Evolutionary conservation across 2,113 vertebrate genomes (phyloP).

Genomic region (Alligator sinensis): DNA sequence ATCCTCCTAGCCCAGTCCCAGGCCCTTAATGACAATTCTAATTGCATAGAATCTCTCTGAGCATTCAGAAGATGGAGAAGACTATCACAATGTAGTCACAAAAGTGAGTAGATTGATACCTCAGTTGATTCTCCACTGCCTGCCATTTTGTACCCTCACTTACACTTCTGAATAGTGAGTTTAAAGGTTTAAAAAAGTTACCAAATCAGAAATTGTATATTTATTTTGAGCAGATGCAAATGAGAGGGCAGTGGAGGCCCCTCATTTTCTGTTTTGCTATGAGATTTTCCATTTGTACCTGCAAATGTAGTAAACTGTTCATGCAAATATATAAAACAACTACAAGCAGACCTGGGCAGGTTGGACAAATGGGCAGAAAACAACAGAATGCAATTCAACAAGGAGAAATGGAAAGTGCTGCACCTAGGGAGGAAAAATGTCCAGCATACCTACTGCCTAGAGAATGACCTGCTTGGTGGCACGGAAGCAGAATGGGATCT

Average conservation of each 20-base stretch:
- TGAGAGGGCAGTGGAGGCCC: fast-evolving
- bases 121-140: neutral
- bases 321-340: neutral
- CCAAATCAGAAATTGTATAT: fast-evolving
- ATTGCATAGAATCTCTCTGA: neutral
- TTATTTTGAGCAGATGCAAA: neutral
- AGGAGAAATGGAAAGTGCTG: neutral
- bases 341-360: too few species aligned
- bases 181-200: neutral
- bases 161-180: neutral
- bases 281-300: neutral
- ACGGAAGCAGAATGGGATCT: too few species aligned
- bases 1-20: neutral
- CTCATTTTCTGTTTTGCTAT: neutral
- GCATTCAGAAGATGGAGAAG: fast-evolving
- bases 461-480: too few species aligned
- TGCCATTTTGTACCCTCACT: neutral
- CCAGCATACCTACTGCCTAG: too few species aligned
- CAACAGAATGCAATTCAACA: neutral
- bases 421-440: too few species aligned
- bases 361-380: neutral
- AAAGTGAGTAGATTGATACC: neutral
- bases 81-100: fast-evolving
- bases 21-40: neutral
- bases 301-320: fast-evolving